phyloP scores from a whole-genome alignment of 1,140 invertebrate genomes.

The Drosophila pallidifrons region DNA sequence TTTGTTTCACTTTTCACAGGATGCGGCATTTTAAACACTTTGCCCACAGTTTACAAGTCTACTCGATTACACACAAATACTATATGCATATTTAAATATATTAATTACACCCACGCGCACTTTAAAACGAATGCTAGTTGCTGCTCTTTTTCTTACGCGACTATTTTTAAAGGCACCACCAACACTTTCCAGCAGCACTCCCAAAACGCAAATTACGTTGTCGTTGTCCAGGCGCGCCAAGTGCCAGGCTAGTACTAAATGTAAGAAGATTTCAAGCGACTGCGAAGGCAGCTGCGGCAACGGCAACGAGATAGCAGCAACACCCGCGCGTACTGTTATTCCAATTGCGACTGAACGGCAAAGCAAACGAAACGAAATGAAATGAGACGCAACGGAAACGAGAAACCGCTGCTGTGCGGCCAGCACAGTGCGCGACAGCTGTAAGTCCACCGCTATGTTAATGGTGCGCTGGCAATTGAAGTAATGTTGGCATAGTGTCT shows the following conservation, averaged over 20 bases:
- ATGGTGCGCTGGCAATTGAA: not conserved
- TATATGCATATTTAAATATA: conserved; percentile 14
- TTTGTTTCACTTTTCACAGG: conserved; percentile 73
- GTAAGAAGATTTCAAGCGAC: conserved; percentile 47
- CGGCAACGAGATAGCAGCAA: conserved; percentile 4
- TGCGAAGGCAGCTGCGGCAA: conserved; percentile 12
- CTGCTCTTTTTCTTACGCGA: conserved; percentile 34
- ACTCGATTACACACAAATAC: not conserved
- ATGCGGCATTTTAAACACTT: conserved; percentile 67
- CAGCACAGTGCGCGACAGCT: conserved; percentile 39
- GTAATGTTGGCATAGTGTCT: not conserved
- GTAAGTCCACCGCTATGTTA: conserved; percentile 5
- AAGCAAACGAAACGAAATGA: conserved; percentile 31
- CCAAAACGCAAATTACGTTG: conserved; percentile 35
- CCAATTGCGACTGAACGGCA: conserved; percentile 40
- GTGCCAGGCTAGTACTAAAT: conserved; percentile 62
- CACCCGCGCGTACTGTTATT: conserved; percentile 59
- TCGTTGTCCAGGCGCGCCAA: conserved; percentile 58
- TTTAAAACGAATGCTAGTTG: conserved; percentile 19
- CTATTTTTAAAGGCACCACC: conserved; percentile 58
- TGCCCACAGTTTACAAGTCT: conserved; percentile 2
- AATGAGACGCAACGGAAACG: conserved; percentile 56
- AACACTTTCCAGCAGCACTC: conserved; percentile 46
- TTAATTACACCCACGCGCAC: conserved; percentile 18
- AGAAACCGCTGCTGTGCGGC: conserved; percentile 56